phyloP scores from a whole-genome alignment of 92 coral and sea anemone species.

The Porites cylindrica region DNA sequence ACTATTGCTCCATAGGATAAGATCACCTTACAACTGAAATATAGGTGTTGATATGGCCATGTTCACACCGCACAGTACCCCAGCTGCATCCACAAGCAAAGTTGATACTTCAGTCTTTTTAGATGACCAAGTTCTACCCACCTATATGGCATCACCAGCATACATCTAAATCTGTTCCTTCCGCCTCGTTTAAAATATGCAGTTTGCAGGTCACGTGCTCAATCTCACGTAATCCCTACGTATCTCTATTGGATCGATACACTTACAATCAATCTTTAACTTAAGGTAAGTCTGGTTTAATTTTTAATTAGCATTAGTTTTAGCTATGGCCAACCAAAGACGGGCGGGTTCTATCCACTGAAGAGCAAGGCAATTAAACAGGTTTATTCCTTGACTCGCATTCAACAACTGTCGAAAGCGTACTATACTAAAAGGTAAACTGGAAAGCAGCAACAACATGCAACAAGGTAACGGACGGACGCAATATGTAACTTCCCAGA shows the following conservation, averaged over 20 bases:
- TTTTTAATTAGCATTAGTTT: constrained; percentile 6
- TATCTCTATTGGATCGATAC: constrained; percentile 14
- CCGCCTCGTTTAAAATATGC: neutral
- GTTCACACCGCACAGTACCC: constrained; percentile 28
- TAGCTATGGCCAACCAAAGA: no score
- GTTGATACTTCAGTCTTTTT: constrained; percentile 7
- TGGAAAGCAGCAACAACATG: no score
- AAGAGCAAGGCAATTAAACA: no score
- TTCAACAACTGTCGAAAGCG: no score
- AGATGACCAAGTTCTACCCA: no score
- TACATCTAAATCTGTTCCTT: no score
- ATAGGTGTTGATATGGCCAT: constrained; percentile 35
- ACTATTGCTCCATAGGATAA: constrained; percentile 46
- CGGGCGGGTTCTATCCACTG: no score
- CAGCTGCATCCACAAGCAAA: constrained; percentile 25
- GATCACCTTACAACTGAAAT: neutral
- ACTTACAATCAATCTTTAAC: constrained; percentile 31
- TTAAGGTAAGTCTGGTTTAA: constrained; percentile 39
- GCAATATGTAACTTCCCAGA: no score
- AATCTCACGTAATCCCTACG: constrained; percentile 5
- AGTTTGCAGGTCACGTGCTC: neutral
- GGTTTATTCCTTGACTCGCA: no score
- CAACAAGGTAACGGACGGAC: no score
- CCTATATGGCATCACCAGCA: no score
- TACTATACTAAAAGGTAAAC: no score